These are phyloP conservation scores for Hipparchia semele DNA, from an alignment of 2,888 invertebrate species.

Conservation along the genomic window DNA sequence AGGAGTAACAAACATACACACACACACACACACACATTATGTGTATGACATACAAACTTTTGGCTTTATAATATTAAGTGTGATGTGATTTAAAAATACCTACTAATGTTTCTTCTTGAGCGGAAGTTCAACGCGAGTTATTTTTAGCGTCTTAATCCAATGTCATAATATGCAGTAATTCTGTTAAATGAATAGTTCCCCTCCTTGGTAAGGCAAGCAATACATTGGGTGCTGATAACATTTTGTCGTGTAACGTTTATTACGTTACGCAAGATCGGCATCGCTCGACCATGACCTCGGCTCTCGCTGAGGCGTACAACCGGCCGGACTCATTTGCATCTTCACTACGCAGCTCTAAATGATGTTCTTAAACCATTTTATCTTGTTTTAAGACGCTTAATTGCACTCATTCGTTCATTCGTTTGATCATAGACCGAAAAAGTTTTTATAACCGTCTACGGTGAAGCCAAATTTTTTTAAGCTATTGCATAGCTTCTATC, in stretches of 20 bases:
- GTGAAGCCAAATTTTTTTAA: too few species aligned
- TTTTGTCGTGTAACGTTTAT: constrained; percentile 16
- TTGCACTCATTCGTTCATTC: background rate
- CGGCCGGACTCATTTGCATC: constrained; percentile 32
- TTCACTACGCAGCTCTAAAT: constrained; percentile 8
- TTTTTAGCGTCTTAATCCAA: background rate
- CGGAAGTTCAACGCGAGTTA: constrained; percentile 5
- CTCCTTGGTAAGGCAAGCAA: background rate
- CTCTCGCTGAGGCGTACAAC: constrained; percentile 31
- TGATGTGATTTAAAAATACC: background rate
- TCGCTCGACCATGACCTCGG: constrained; percentile 25
- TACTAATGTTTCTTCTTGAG: background rate
- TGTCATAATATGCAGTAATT: background rate
- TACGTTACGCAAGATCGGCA: constrained; percentile 17
- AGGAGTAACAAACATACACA: too few species aligned
- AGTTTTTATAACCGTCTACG: too few species aligned
- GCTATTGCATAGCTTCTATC: too few species aligned
- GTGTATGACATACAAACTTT: too few species aligned
- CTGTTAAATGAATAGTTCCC: constrained; percentile 8
- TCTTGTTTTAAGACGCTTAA: background rate
- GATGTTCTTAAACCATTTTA: constrained; percentile 3
- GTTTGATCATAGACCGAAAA: background rate
- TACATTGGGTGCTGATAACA: background rate
- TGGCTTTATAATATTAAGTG: too few species aligned
- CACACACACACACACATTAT: too few species aligned